phyloP scores from a whole-genome alignment of 2,797 vertebrate genomes.

The Coregonus sp. region DNA sequence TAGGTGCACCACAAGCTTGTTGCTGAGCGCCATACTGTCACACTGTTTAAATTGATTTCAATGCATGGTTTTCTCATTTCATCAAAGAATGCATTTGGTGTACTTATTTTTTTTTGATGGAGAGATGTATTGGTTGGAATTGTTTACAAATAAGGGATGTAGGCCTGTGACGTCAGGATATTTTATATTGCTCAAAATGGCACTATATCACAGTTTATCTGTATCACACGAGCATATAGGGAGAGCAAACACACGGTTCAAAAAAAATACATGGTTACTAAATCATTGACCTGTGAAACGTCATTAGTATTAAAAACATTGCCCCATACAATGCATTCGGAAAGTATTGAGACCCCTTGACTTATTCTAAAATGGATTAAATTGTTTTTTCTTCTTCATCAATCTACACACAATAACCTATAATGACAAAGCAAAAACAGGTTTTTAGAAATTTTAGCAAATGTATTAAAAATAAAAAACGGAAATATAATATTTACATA shows the following conservation, averaged over 20 bases:
- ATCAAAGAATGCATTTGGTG: constrained; percentile 30
- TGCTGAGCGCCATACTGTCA: constrained; percentile 57
- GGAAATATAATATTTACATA: too few relatives aligned
- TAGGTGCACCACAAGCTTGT: constrained; percentile 63
- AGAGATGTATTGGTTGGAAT: constrained; percentile 11
- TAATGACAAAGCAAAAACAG: too few relatives aligned
- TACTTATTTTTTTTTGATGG: constrained; percentile 22
- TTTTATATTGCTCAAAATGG: constrained; percentile 7
- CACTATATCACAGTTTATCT: not conserved
- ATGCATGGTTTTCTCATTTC: constrained; percentile 31
- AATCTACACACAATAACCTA: not conserved
- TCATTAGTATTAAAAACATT: not conserved
- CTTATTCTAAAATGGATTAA: too few relatives aligned
- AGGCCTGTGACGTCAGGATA: constrained; percentile 16
- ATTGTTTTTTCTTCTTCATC: too few relatives aligned
- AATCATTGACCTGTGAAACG: not conserved
- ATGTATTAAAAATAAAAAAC: too few relatives aligned
- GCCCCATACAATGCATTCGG: too few relatives aligned
- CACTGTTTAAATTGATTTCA: constrained; percentile 54
- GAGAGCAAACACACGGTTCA: not conserved
- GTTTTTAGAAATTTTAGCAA: too few relatives aligned
- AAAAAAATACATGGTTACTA: not conserved
- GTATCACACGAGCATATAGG: not conserved
- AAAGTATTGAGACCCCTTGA: too few relatives aligned
- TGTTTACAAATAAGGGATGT: constrained; percentile 22